phyloP scores from a whole-genome alignment of 1,140 invertebrate species.

The Cotesia typhae region DNA sequence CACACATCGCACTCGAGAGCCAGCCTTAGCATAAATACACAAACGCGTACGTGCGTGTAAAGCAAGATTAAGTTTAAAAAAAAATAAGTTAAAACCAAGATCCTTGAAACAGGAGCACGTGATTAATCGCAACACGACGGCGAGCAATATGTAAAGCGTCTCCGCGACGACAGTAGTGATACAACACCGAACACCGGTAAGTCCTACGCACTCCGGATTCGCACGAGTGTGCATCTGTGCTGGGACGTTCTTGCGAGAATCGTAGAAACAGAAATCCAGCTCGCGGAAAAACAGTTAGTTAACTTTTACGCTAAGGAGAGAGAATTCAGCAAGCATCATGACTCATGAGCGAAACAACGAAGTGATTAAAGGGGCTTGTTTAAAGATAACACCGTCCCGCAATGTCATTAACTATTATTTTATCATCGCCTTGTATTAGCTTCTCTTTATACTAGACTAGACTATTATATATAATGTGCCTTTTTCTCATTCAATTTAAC shows the following conservation, averaged over 20 bases:
- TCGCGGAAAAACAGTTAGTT: constrained; percentile 32
- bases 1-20: constrained; percentile 4
- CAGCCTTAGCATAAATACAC: constrained; percentile 3
- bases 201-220: constrained; percentile 27
- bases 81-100: neutral
- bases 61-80: neutral
- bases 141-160: constrained; percentile 36
- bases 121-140: constrained; percentile 35
- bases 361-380: constrained; percentile 29
- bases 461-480: neutral
- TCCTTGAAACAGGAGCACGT: constrained; percentile 41
- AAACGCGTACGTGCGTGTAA: constrained; percentile 26
- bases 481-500: constrained; percentile 2
- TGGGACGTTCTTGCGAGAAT: neutral
- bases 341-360: constrained; percentile 11
- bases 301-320: neutral
- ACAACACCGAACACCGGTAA: neutral
- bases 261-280: constrained; percentile 15
- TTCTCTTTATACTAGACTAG: too few relatives aligned
- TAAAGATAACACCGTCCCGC: constrained; percentile 1
- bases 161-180: neutral
- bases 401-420: constrained; percentile 13
- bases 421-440: neutral
- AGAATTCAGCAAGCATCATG: too few relatives aligned
- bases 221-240: constrained; percentile 19